Evolutionary conservation across 2,113 vertebrate genomes (phyloP), one percentile per base, ranked within the genome.

Genomic region (Electrona antarctica): DNA sequence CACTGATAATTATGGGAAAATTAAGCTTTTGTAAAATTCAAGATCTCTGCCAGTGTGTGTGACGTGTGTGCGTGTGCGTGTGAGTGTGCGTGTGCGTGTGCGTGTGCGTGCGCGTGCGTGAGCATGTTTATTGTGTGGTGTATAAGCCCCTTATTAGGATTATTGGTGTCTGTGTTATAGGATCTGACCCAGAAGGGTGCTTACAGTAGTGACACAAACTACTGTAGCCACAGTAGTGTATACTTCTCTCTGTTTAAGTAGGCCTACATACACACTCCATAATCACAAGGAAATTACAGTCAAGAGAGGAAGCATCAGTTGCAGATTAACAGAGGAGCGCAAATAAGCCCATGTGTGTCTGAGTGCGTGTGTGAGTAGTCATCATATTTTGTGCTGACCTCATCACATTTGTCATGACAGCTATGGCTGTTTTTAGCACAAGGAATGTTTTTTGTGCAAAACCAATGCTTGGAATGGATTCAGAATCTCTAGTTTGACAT

Each of bases 141-240:
- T 71, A 56, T 84, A 88, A 90, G 80, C 80, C 55, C 71, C 74
- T 85, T 84, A 85, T 78, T 69, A 61, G 72, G 60, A 52, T 80
- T 90, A 87, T 88, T 86, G 71, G 64, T 74, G 81, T 84, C 61
- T 64, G 62, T 41, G 33, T 41, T 41, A 41, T 41, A 41, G 33
- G 33, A 41, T 41, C 33, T 41, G 33, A 41, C 33, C 33, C 33
- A 41, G 33, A 3, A 41, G 33, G 69, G 72, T 74, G 60, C 82
- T 89, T 84, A 85, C 63, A 74, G 69, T 79, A 81, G 81, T 21
- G 21, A 21, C 21, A 21, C 21, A 21, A 1, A 21, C 2, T 21
- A 21, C 11, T 29, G 64, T 66, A 61, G 69, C 69, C 55, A 73
- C 69, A 71, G 69, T 67, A 46, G 9, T 15, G 33, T 28, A 21